A percentile compares a stretch with the other conserved stretches of the same genome.
These are phyloP conservation scores for Catocala sponsa DNA, from an alignment of 2,888 invertebrate genomes.

Conservation along the genomic window DNA sequence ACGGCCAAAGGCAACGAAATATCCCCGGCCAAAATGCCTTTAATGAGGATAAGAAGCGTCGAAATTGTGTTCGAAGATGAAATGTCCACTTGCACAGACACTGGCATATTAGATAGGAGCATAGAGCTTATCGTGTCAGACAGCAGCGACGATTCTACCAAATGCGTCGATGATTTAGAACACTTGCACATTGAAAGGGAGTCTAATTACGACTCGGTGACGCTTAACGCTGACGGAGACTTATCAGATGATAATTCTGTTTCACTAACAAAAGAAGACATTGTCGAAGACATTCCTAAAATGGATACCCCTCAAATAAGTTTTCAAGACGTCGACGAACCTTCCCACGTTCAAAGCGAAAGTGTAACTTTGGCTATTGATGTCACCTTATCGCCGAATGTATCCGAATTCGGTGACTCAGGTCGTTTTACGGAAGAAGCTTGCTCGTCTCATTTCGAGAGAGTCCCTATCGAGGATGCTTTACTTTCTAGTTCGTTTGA, in stretches of 20 bases:
- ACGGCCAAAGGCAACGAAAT: constrained; percentile 79
- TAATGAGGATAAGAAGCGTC: constrained; percentile 83
- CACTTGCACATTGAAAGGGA: constrained; percentile 68
- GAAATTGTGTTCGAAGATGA: constrained; percentile 85
- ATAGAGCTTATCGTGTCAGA: constrained; percentile 75
- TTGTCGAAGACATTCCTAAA: constrained; percentile 50
- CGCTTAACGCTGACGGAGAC: constrained; percentile 78
- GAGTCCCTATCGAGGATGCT: constrained; percentile 73
- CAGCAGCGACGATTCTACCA: constrained; percentile 81
- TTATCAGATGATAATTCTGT: constrained; percentile 76
- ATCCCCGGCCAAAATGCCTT: constrained; percentile 79
- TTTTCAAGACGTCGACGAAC: constrained; percentile 56
- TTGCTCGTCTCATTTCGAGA: constrained; percentile 72
- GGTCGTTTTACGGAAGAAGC: constrained; percentile 81
- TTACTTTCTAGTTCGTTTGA: constrained; percentile 78
- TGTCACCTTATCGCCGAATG: constrained; percentile 67
- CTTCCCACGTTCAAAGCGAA: constrained; percentile 62
- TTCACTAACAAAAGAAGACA: constrained; percentile 63
- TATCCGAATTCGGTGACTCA: constrained; percentile 78
- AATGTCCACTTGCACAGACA: constrained; percentile 80
- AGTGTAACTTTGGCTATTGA: constrained; percentile 64
- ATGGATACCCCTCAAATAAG: constrained; percentile 49
- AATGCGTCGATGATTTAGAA: constrained; percentile 80
- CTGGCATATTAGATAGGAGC: constrained; percentile 72
- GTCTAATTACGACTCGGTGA: constrained; percentile 70